Conservation (phyloP, 2,888 invertebrate genomes). For the Aporophyla nigra region DNA sequence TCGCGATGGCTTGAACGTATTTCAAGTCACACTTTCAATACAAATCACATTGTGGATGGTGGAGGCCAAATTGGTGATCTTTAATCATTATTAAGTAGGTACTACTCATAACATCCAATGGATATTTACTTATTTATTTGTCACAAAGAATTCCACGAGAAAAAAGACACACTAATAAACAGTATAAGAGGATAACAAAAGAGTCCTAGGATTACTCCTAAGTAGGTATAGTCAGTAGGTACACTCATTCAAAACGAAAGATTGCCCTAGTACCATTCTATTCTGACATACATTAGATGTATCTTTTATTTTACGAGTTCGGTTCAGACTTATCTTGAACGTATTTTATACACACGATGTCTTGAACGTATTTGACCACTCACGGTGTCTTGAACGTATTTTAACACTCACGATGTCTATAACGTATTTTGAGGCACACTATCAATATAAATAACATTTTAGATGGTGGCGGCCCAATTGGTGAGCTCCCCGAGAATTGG, state of each 20-base stretch:
- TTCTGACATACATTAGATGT: no score
- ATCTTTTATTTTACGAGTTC: background rate
- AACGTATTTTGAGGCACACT: constrained; percentile 48
- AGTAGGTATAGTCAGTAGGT: background rate
- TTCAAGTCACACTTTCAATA: constrained; percentile 53
- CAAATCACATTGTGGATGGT: constrained; percentile 74
- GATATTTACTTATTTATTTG: background rate
- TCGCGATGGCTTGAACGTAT: constrained; percentile 39
- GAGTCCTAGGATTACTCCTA: background rate
- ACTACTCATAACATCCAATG: no score
- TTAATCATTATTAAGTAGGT: background rate
- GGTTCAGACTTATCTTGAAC: background rate
- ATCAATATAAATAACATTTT: constrained; percentile 59
- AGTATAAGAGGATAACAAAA: background rate
- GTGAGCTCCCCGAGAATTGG: constrained; percentile 89
- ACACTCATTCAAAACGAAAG: background rate
- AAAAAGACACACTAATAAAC: background rate
- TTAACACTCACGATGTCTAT: background rate
- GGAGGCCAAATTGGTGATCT: constrained; percentile 87
- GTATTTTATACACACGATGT: no score
- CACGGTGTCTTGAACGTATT: background rate
- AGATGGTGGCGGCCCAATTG: constrained; percentile 86
- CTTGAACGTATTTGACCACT: background rate
- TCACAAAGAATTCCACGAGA: background rate
- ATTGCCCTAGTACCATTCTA: background rate